Evolutionary conservation across 2,888 invertebrate genomes (phyloP).

Genomic region (Mythimna loreyi): DNA sequence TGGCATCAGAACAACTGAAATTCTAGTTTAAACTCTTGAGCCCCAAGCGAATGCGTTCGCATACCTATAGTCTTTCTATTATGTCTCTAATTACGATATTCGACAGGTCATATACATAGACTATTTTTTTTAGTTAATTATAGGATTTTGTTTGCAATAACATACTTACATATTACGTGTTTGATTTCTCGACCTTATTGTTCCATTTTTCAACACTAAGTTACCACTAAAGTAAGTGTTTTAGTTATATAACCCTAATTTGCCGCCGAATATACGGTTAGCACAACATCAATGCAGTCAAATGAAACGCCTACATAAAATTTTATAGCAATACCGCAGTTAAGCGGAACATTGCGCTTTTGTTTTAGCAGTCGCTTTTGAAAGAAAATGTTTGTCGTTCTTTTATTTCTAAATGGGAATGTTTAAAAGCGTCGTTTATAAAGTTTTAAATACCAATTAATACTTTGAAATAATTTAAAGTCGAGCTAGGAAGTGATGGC

Average conservation of each 20-base stretch:
- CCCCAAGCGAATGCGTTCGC: no score
- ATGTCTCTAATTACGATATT: no score
- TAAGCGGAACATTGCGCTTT: conserved; percentile 41
- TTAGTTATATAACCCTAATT: conserved; percentile 42
- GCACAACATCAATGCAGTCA: conserved; percentile 23
- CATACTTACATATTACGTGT: not conserved
- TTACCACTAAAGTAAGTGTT: no score
- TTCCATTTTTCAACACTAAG: conserved; percentile 13
- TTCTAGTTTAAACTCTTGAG: no score
- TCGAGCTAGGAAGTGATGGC: no score
- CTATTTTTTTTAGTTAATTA: no score
- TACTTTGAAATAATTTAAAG: no score
- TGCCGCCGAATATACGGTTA: conserved; percentile 27
- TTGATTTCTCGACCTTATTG: not conserved
- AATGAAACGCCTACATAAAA: conserved; percentile 60
- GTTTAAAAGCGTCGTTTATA: conserved; percentile 21
- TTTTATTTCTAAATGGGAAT: conserved; percentile 4
- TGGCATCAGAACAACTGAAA: no score
- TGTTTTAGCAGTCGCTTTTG: conserved; percentile 25
- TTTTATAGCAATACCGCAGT: conserved; percentile 54
- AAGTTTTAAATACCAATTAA: not conserved
- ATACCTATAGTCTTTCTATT: no score
- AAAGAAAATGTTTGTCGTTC: conserved; percentile 17
- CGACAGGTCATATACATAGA: no score
- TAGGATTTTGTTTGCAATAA: not conserved